These are phyloP conservation scores for Mesoligia furuncula DNA, from an alignment of 2,888 invertebrate species.

Conservation along the genomic window DNA sequence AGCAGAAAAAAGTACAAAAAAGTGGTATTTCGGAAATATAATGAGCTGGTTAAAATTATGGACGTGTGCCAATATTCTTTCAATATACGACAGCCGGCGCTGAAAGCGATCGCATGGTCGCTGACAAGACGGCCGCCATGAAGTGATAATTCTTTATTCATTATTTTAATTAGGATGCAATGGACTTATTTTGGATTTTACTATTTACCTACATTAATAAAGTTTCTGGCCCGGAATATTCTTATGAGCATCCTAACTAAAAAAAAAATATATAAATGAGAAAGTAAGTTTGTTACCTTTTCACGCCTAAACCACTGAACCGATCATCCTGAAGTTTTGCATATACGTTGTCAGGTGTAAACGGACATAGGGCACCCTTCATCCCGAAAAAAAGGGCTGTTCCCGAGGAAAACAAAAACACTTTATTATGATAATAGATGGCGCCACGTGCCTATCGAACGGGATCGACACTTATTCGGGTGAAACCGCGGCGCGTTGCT, in stretches of 20 bases:
- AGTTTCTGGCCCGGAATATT: not conserved
- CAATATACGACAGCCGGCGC: conserved; percentile 32
- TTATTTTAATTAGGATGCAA: conserved; percentile 29
- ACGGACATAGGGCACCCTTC: too few relatives aligned
- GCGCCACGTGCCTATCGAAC: too few relatives aligned
- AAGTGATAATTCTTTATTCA: conserved; percentile 42
- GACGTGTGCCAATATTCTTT: conserved; percentile 49
- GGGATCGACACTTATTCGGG: too few relatives aligned
- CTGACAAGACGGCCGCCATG: conserved; percentile 10
- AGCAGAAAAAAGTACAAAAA: conserved; percentile 14
- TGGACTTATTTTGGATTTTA: conserved; percentile 3
- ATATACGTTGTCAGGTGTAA: too few relatives aligned
- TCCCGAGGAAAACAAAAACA: too few relatives aligned
- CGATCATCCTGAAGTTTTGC: too few relatives aligned
- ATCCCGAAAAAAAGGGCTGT: too few relatives aligned
- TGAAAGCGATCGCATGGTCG: conserved; percentile 36
- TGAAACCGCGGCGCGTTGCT: too few relatives aligned
- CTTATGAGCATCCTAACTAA: not conserved
- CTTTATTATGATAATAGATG: too few relatives aligned
- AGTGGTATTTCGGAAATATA: conserved; percentile 38
- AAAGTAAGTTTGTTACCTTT: too few relatives aligned
- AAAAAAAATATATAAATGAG: too few relatives aligned
- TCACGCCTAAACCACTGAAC: too few relatives aligned
- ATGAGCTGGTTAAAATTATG: conserved; percentile 42
- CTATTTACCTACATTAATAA: not conserved